Conservation (phyloP, 1,140 invertebrate genomes). For the Drosophila paulistorum region DNA sequence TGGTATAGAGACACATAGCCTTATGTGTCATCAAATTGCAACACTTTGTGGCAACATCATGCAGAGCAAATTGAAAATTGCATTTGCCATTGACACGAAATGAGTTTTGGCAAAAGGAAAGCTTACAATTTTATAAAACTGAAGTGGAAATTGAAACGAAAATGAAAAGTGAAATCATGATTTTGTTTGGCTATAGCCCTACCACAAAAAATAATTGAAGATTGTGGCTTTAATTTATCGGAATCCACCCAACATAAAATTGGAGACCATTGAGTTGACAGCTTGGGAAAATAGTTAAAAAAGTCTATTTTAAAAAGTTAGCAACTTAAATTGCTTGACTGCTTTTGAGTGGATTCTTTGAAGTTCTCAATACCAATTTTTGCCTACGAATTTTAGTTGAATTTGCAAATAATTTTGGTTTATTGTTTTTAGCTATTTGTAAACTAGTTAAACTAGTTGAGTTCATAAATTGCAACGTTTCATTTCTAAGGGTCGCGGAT, state of each 20-base stretch:
- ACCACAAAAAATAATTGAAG: slow-evolving; percentile 3
- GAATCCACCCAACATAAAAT: not conserved
- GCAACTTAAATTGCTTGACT: too few relatives aligned
- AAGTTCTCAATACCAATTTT: too few relatives aligned
- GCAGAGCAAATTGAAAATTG: slow-evolving; percentile 36
- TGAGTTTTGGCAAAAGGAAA: slow-evolving; percentile 26
- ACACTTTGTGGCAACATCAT: slow-evolving; percentile 22
- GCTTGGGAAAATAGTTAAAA: too few relatives aligned
- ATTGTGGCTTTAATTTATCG: not conserved
- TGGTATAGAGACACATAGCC: not conserved
- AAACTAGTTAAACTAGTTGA: not conserved
- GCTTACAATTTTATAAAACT: not conserved
- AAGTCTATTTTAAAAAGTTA: too few relatives aligned
- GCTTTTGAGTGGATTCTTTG: too few relatives aligned
- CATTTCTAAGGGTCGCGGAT: not conserved
- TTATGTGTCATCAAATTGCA: slow-evolving; percentile 20
- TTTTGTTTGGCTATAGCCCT: too few relatives aligned
- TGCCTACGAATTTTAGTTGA: not conserved
- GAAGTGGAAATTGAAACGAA: not conserved
- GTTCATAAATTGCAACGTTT: slow-evolving; percentile 2
- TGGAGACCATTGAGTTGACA: too few relatives aligned
- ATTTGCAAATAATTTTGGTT: too few relatives aligned
- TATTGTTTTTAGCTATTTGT: too few relatives aligned
- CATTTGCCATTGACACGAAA: slow-evolving; percentile 41
- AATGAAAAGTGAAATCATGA: not conserved